Percentiles rank a stretch among this genome's conserved stretches.
phyloP scores from a whole-genome alignment of 2,797 vertebrate genomes.

The Octomys mimax region DNA sequence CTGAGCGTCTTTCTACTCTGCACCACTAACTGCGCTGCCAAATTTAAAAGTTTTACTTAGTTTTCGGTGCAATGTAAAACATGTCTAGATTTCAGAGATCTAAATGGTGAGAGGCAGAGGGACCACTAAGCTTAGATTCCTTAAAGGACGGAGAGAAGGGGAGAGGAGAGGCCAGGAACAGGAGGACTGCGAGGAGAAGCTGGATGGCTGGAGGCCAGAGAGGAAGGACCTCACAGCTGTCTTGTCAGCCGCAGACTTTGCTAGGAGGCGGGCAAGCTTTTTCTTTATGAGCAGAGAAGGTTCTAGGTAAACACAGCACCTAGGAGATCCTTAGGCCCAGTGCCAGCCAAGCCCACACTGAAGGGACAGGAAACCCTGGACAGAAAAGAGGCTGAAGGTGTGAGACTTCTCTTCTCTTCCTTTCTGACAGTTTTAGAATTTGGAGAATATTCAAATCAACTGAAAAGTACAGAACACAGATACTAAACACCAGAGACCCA shows the following conservation, averaged over 20 bases:
- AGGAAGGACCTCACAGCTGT: conserved; percentile 45
- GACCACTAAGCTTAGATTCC: not conserved
- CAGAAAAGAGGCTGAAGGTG: not conserved
- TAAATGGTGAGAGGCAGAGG: not conserved
- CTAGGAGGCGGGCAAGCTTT: not conserved
- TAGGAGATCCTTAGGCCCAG: not conserved
- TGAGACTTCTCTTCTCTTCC: not conserved
- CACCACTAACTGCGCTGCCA: not conserved
- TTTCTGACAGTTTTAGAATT: not conserved
- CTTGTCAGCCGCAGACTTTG: not conserved
- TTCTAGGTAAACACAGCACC: conserved; percentile 30
- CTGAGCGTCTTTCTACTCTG: no score
- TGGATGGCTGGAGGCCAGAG: not conserved
- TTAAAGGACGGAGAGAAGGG: not conserved
- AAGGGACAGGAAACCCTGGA: not conserved
- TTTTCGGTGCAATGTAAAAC: not conserved
- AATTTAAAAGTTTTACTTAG: not conserved
- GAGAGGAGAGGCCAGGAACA: not conserved
- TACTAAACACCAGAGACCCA: no score
- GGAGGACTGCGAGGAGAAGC: not conserved
- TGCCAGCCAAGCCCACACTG: not conserved
- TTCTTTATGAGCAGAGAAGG: not conserved
- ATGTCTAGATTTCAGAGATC: not conserved
- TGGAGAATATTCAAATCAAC: not conserved
- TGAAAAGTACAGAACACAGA: not conserved